Conservation (phyloP, 1,140 invertebrate genomes). For the Manduca sexta region DNA sequence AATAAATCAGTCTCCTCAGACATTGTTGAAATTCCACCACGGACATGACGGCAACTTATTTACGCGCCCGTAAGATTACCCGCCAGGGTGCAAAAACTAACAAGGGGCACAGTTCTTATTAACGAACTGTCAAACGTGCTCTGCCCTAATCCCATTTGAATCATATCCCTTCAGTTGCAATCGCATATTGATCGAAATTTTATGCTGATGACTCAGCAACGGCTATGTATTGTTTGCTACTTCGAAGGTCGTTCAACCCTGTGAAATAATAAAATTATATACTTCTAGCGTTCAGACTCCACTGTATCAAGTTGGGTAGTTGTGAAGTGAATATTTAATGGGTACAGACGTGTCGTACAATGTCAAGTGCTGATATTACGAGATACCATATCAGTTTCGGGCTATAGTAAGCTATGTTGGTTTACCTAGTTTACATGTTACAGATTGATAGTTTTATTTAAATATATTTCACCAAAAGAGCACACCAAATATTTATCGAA, state of each 20-base stretch:
- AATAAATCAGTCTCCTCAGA: slow-evolving; percentile 1
- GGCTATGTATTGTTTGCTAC: not conserved
- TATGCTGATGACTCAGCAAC: slow-evolving; percentile 13
- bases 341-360: no score
- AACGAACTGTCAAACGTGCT: slow-evolving; percentile 55
- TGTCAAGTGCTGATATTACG: no score
- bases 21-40: slow-evolving; percentile 14
- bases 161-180: slow-evolving; percentile 36
- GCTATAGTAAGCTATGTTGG: no score
- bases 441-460: no score
- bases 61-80: slow-evolving; percentile 30
- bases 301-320: no score
- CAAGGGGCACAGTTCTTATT: slow-evolving; percentile 61
- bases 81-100: slow-evolving; percentile 52
- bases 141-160: slow-evolving; percentile 48
- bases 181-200: slow-evolving; percentile 20
- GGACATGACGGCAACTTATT: slow-evolving; percentile 25
- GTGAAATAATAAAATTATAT: not conserved
- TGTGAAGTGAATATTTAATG: no score
- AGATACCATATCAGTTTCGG: no score
- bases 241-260: not conserved
- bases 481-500: no score
- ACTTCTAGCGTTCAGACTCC: no score
- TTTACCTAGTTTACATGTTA: no score
- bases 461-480: no score